phyloP scores from a whole-genome alignment of 2,888 invertebrate genomes.

The Polyommatus icarus region DNA sequence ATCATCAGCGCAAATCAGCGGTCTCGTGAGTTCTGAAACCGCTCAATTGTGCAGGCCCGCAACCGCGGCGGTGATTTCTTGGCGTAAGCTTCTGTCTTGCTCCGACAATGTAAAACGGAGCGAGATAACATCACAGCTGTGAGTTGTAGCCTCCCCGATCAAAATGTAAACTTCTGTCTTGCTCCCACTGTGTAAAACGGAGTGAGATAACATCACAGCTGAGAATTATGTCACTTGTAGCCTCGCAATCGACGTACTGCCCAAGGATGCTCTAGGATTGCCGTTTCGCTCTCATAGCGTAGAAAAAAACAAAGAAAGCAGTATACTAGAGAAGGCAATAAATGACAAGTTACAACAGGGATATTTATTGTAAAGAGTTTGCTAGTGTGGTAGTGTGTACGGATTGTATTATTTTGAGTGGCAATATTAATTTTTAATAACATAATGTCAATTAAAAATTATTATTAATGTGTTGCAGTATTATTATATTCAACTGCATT shows the following conservation, averaged over 20 bases:
- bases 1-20: too few species aligned
- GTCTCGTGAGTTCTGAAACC: too few species aligned
- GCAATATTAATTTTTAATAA: conserved; percentile 9
- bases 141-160: neutral
- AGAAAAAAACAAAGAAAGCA: neutral
- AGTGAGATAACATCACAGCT: neutral
- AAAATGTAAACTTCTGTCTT: conserved; percentile 41
- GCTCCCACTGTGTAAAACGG: conserved; percentile 37
- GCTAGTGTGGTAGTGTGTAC: neutral
- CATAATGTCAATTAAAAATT: neutral
- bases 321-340: conserved; percentile 10
- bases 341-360: conserved; percentile 13
- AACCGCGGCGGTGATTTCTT: too few species aligned
- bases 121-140: neutral
- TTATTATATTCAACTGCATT: neutral
- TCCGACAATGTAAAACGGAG: conserved; percentile 36
- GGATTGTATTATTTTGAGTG: neutral
- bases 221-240: too few species aligned
- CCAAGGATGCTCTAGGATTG: neutral
- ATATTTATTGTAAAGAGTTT: neutral
- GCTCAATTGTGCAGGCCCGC: too few species aligned
- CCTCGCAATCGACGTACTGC: neutral
- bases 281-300: neutral
- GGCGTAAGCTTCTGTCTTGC: conserved; percentile 42
- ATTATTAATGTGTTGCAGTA: neutral